phyloP scores from a whole-genome alignment of 2,113 vertebrate genomes.

The Notiomystis cincta region DNA sequence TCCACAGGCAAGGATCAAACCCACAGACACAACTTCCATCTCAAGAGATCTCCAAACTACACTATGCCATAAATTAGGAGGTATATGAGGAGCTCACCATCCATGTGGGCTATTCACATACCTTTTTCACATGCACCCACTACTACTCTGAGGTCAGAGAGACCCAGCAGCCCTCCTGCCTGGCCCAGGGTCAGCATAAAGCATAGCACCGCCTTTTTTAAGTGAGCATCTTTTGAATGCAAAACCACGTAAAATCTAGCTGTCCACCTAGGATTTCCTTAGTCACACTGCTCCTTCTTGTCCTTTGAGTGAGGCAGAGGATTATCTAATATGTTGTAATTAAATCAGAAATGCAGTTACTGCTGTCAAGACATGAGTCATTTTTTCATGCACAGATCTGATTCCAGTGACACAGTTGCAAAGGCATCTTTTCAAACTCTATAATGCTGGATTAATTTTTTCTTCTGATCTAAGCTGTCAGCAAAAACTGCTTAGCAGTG shows the following conservation, averaged over 20 bases:
- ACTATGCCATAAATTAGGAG: background rate
- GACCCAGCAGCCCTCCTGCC: background rate
- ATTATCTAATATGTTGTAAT: background rate
- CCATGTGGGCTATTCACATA: background rate
- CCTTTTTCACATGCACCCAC: background rate
- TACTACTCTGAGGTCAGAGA: background rate
- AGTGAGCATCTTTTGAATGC: background rate
- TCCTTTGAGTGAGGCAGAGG: background rate
- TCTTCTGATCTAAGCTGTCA: slow-evolving; percentile 18
- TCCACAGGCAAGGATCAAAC: background rate
- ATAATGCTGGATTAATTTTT: background rate
- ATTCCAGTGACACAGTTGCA: background rate
- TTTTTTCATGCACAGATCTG: background rate
- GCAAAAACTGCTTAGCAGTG: slow-evolving; percentile 13
- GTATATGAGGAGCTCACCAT: background rate
- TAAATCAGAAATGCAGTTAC: background rate
- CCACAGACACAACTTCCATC: background rate
- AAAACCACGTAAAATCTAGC: background rate
- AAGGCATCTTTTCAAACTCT: slow-evolving; percentile 18
- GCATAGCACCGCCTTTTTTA: rapidly evolving
- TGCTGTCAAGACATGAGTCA: slow-evolving; percentile 10
- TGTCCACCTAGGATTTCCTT: background rate
- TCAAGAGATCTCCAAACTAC: background rate
- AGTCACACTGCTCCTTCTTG: background rate
- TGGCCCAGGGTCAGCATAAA: background rate